A percentile compares a stretch with the other conserved stretches of the same genome.
phyloP scores from a whole-genome alignment of 2,797 vertebrate genomes.

The Esox masquinongy region DNA sequence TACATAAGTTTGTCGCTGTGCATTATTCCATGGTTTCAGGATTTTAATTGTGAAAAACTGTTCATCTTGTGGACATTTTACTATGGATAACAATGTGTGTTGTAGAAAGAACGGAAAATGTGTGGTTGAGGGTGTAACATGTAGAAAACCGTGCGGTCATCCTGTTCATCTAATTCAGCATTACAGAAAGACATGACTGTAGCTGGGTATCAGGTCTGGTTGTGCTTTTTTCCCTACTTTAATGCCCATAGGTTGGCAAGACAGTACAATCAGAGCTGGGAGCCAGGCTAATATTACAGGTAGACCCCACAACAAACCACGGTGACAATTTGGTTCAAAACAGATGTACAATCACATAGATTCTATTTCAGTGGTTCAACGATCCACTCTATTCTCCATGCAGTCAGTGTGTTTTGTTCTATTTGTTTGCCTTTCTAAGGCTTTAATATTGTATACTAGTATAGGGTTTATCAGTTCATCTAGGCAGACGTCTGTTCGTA shows the following conservation, averaged over 20 bases:
- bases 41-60: not conserved
- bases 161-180: not conserved
- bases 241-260: not conserved
- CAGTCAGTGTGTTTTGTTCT: slow-evolving; percentile 50
- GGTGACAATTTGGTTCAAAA: slow-evolving; percentile 9
- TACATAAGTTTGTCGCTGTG: not conserved
- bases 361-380: slow-evolving; percentile 12
- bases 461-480: slow-evolving; percentile 63
- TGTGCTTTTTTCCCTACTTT: not conserved
- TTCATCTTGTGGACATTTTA: slow-evolving; percentile 7
- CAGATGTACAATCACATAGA: not conserved
- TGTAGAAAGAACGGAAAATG: not conserved
- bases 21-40: not conserved
- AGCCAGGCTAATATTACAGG: not conserved
- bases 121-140: not conserved
- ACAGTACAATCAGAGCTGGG: not conserved
- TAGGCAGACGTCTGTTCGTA: slow-evolving; percentile 60
- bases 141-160: not conserved
- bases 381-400: slow-evolving; percentile 31
- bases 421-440: slow-evolving; percentile 59
- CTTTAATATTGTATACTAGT: slow-evolving; percentile 64
- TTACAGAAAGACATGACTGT: not conserved
- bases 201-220: not conserved
- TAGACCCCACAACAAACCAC: slow-evolving; percentile 1
- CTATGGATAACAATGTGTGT: slow-evolving; percentile 8